Conservation (phyloP, 2,797 vertebrate genomes). For the Rhadinocentrus ornatus region DNA sequence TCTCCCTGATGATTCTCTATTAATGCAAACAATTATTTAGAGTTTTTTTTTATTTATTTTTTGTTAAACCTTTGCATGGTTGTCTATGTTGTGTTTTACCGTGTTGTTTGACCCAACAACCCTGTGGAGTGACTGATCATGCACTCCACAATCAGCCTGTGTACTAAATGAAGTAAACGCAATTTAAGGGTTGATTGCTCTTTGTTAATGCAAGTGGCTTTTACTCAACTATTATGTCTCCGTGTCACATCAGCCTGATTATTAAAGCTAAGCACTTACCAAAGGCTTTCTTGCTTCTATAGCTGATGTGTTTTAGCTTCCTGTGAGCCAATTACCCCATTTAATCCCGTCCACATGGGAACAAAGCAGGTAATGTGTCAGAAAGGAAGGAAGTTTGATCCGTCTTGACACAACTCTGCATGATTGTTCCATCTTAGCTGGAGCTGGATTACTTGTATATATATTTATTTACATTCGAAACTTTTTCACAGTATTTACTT, state of each 20-base stretch:
- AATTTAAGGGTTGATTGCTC: constrained; percentile 22
- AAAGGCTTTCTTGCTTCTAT: background rate
- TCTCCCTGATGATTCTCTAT: background rate
- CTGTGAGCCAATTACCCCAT: background rate
- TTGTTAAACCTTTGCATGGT: background rate
- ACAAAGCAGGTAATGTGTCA: background rate
- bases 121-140: constrained; percentile 7
- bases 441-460: background rate
- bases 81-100: background rate
- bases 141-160: constrained; percentile 34
- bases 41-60: background rate
- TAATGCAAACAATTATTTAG: background rate
- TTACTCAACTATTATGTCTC: constrained; percentile 6
- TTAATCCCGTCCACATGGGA: background rate
- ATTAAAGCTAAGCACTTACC: constrained; percentile 11
- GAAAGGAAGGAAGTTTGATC: constrained; percentile 4
- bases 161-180: background rate
- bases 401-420: background rate
- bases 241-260: constrained; percentile 2
- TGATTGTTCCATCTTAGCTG: background rate
- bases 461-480: background rate
- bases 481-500: background rate
- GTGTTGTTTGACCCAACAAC: background rate
- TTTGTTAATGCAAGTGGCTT: constrained; percentile 27
- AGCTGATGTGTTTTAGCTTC: background rate